A percentile compares a stretch with the other conserved stretches of the same genome.
phyloP scores from a whole-genome alignment of 2,113 vertebrate genomes.

The Herpailurus yagouaroundi region DNA sequence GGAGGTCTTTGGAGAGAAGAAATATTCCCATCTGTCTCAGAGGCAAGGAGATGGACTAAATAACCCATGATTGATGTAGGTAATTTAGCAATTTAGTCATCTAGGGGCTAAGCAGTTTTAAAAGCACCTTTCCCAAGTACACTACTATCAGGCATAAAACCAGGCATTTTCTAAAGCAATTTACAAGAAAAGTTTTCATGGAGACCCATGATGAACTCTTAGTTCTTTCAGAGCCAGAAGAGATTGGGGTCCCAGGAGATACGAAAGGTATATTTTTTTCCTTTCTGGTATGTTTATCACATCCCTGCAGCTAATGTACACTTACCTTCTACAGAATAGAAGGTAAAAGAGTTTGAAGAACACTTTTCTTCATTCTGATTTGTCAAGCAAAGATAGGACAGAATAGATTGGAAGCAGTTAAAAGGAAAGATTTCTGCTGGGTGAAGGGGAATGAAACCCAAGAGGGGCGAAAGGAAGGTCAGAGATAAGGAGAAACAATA shows the following conservation, averaged over 20 bases:
- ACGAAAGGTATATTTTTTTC: constrained; percentile 17
- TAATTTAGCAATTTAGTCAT: constrained; percentile 60
- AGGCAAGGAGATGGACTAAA: constrained; percentile 28
- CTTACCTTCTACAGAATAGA: constrained; percentile 40
- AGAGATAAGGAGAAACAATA: background rate
- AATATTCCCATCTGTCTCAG: constrained; percentile 8
- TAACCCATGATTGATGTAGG: constrained; percentile 39
- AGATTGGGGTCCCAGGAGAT: constrained; percentile 24
- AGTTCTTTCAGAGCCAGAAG: constrained; percentile 36
- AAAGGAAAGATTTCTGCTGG: constrained; percentile 34
- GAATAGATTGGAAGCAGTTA: constrained; percentile 26
- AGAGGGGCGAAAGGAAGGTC: background rate
- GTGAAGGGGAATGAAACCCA: background rate
- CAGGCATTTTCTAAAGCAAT: constrained; percentile 46
- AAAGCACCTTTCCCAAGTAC: background rate
- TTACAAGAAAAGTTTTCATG: constrained; percentile 34
- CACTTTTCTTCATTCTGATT: constrained; percentile 39
- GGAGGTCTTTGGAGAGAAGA: constrained; percentile 45
- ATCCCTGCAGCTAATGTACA: background rate
- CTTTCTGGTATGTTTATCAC: background rate
- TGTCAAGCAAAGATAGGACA: constrained; percentile 41
- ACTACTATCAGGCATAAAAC: background rate
- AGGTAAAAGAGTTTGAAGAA: background rate
- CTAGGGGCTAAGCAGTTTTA: constrained; percentile 29
- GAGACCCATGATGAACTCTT: background rate